Evolutionary conservation across 1,140 invertebrate species (phyloP).

Genomic region (Drosophila nebulosa): DNA sequence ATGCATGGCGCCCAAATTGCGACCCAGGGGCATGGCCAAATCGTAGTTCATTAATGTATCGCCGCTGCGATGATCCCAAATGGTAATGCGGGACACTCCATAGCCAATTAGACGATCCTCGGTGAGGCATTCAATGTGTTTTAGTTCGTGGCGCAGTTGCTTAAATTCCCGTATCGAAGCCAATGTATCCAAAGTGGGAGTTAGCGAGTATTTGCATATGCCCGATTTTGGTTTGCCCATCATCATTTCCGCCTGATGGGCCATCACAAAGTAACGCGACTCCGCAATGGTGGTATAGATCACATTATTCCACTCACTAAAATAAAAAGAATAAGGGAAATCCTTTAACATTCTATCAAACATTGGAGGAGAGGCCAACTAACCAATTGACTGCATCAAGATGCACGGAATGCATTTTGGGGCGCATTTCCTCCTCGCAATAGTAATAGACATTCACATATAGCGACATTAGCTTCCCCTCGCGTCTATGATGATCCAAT

Average conservation of each 20-base stretch:
- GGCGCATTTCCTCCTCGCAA: constrained; percentile 65
- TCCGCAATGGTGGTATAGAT: constrained; percentile 68
- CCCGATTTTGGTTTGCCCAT: constrained; percentile 64
- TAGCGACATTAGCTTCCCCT: constrained; percentile 57
- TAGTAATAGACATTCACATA: constrained; percentile 77
- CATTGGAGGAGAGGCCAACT: background rate
- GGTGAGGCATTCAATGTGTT: constrained; percentile 63
- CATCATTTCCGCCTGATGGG: constrained; percentile 65
- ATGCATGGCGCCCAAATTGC: constrained; percentile 61
- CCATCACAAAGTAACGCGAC: constrained; percentile 74
- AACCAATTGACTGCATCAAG: constrained; percentile 71
- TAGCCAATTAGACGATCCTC: constrained; percentile 76
- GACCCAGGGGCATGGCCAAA: constrained; percentile 53
- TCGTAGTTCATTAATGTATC: constrained; percentile 77
- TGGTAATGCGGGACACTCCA: constrained; percentile 57
- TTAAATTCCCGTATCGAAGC: constrained; percentile 78
- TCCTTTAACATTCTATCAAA: background rate
- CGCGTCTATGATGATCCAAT: constrained; percentile 59
- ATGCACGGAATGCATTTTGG: constrained; percentile 69
- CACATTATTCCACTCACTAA: constrained; percentile 49
- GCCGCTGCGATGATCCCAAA: constrained; percentile 79
- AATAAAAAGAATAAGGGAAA: background rate
- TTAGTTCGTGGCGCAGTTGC: constrained; percentile 59
- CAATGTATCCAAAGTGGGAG: constrained; percentile 68
- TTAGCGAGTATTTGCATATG: constrained; percentile 78